These are phyloP conservation scores for Merops nubicus DNA, from an alignment of 2,113 vertebrate genomes.

Conservation along the genomic window DNA sequence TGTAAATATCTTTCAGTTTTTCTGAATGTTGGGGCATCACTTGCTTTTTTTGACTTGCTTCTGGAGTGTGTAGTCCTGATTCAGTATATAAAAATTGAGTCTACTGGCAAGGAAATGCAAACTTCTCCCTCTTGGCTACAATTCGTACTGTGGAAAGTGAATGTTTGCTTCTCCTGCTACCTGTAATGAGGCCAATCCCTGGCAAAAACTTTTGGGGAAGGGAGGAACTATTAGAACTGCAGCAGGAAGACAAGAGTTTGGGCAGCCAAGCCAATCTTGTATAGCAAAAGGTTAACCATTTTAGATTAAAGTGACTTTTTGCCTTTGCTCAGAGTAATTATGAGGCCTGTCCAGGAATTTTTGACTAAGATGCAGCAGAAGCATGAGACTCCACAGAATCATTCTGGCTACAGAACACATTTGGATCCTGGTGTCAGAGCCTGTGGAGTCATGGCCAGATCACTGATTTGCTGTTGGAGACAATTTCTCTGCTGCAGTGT, in stretches of 20 bases:
- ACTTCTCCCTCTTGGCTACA: not conserved
- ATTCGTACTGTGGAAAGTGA: not conserved
- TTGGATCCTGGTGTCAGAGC: not conserved
- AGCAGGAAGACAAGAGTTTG: not conserved
- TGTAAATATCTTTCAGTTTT: not conserved
- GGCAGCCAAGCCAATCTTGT: not conserved
- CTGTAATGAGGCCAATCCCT: not conserved
- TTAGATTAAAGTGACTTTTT: not conserved
- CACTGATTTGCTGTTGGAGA: not conserved
- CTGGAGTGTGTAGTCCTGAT: not conserved
- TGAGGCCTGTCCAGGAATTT: not conserved
- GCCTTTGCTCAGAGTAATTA: not conserved
- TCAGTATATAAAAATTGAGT: not conserved
- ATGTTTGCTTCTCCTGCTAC: not conserved
- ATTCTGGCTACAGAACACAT: rapidly evolving
- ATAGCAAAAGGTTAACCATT: not conserved
- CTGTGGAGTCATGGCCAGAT: rapidly evolving
- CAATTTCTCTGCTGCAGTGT: not conserved
- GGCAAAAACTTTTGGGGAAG: not conserved
- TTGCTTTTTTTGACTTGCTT: not conserved
- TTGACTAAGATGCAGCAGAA: not conserved
- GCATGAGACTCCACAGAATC: rapidly evolving
- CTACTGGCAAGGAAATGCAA: not conserved
- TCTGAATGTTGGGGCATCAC: rapidly evolving
- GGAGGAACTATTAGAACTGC: not conserved